phyloP scores from a whole-genome alignment of 2,888 invertebrate genomes.

The Monochamus alternatus region DNA sequence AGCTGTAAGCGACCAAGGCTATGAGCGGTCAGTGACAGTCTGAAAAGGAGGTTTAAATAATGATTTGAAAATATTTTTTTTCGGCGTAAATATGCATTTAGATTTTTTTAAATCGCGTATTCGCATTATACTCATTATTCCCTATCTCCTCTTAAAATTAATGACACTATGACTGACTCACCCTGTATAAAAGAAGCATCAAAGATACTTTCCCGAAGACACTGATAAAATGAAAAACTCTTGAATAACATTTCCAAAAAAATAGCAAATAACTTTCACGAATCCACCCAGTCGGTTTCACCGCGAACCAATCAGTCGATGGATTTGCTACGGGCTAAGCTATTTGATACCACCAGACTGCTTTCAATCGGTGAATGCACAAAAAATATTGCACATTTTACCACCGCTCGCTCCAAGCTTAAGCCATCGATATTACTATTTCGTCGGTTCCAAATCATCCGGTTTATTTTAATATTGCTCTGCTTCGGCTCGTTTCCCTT shows the following conservation, averaged over 20 bases:
- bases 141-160: no score
- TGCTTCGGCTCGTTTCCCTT: slow-evolving; percentile 17
- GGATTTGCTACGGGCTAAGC: slow-evolving; percentile 54
- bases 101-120: no score
- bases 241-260: neutral
- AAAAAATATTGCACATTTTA: slow-evolving; percentile 55
- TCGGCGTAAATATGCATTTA: no score
- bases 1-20: no score
- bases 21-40: no score
- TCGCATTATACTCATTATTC: no score
- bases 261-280: neutral
- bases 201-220: no score
- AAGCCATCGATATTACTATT: slow-evolving; percentile 49
- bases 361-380: slow-evolving; percentile 53
- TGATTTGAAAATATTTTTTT: no score
- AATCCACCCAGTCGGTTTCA: slow-evolving; percentile 29
- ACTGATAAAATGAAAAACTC: no score
- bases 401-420: slow-evolving; percentile 39
- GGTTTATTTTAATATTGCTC: slow-evolving; percentile 35
- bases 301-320: slow-evolving; percentile 61
- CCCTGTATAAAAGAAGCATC: no score
- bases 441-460: slow-evolving; percentile 34
- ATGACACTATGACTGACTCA: no score
- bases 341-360: slow-evolving; percentile 53
- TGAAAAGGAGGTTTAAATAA: no score